Evolutionary conservation across 2,113 vertebrate species (phyloP).

Genomic region (cattle (Bos taurus)): DNA sequence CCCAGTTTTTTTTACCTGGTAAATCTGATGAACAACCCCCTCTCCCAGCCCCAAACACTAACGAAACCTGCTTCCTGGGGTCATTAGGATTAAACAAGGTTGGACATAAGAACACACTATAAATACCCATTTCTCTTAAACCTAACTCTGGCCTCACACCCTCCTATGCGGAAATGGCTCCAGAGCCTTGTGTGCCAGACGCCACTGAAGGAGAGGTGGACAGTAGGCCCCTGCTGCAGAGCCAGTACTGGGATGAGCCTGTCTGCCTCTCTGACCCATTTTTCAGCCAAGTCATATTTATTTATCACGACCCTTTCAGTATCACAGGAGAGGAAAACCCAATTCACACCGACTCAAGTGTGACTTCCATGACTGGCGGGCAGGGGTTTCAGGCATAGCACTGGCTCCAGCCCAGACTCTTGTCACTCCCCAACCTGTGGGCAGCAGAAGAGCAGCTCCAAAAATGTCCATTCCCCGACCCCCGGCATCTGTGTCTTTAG

Average conservation of each 20-base stretch:
- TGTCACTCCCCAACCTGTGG: background rate
- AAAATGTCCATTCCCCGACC: background rate
- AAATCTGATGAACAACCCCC: background rate
- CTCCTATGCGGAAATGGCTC: background rate
- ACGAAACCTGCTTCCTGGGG: background rate
- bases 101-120: background rate
- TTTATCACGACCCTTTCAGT: background rate
- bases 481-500: background rate
- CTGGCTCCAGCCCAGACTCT: background rate
- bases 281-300: background rate
- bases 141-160: background rate
- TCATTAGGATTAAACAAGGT: background rate
- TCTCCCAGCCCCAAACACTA: background rate
- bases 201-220: background rate
- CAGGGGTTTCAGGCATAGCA: background rate
- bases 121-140: background rate
- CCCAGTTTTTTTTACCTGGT: background rate
- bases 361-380: background rate
- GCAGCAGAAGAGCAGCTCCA: background rate
- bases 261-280: background rate
- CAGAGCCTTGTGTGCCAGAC: fast-evolving
- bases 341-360: background rate
- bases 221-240: background rate
- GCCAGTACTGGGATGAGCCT: fast-evolving
- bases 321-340: background rate